Base-by-base conservation (phyloP, 2,797 vertebrate species). In the Catostomus latipinnis region DNA sequence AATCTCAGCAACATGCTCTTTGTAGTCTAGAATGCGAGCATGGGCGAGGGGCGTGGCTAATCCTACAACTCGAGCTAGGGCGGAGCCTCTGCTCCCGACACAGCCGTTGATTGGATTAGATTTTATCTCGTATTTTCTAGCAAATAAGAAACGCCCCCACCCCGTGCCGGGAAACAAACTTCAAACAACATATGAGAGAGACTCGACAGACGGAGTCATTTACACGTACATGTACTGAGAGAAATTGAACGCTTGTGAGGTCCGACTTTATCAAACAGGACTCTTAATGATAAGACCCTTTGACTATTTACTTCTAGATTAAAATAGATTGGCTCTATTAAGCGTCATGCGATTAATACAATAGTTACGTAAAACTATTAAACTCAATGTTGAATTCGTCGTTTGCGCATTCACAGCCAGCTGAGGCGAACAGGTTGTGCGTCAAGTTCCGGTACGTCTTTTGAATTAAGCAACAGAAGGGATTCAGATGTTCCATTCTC, bases 81-180 rank as follows among this genome's bases (percentile, higher is more conserved):
- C 45, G 67, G 68, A 5, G 76, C 13, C 14, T 43, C 52, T 46
- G 62, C 11, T 52, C 67, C 48, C 53, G 13, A 8, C 54, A 68
- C 14, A 48, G 71, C 53, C 71, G 81, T 86, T 86, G 89, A 94
- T 94, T 93, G 92, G 94, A 75, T 67, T 74, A 83, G 56, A 90
- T 79, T 74, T 56, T 18, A 90, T 81, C 90, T 84, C 81, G 13
- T 56, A 72, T 66, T 76, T 80, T 76, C 76, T 72, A 81, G 81
- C 83, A 70, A 87, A 86, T 82, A 83, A 88, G 91, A 81, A 89
- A 92, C 94, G 92, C 93, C 91, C 91, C 87, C 89, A 68, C 69
- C 73, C 84, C 90, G 84, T 87, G 90, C 92, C 93, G 93, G 91
- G 90, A 93, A 94, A 94, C 88, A 92, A 85, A 76, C 86, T 93